Evolutionary conservation across 2,797 vertebrate species (phyloP).

Genomic region (Notolabrus celidotus): DNA sequence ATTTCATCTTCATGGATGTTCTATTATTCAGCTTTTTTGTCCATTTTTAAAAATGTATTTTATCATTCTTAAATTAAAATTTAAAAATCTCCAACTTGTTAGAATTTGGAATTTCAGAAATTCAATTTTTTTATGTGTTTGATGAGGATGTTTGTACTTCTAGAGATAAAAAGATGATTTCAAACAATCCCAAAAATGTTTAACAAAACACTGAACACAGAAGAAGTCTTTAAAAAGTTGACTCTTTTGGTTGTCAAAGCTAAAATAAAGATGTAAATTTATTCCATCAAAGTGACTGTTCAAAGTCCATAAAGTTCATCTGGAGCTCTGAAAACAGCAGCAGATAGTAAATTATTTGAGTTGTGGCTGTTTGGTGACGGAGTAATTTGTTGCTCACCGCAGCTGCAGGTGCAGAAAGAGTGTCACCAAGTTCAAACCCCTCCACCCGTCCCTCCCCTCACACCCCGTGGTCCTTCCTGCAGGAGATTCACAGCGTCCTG

Average conservation of each 20-base stretch:
- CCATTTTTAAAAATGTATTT: no score
- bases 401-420: conserved; percentile 91
- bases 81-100: no score
- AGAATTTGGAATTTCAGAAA: no score
- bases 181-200: background rate
- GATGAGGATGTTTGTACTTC: background rate
- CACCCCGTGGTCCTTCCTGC: conserved; percentile 72
- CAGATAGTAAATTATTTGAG: background rate
- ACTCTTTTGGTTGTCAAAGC: no score
- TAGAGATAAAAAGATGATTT: background rate
- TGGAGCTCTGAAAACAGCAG: background rate
- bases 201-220: background rate
- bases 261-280: no score
- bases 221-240: no score
- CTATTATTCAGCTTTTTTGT: no score
- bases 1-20: no score
- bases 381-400: conserved; percentile 79
- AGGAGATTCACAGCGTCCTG: conserved; percentile 26
- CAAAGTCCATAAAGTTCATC: background rate
- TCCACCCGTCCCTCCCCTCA: conserved; percentile 67
- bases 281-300: no score
- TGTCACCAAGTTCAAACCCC: conserved; percentile 80
- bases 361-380: conserved; percentile 67
- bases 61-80: no score
- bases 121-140: no score